phyloP scores from a whole-genome alignment of 2,888 invertebrate genomes.

The Andrena praecox region DNA sequence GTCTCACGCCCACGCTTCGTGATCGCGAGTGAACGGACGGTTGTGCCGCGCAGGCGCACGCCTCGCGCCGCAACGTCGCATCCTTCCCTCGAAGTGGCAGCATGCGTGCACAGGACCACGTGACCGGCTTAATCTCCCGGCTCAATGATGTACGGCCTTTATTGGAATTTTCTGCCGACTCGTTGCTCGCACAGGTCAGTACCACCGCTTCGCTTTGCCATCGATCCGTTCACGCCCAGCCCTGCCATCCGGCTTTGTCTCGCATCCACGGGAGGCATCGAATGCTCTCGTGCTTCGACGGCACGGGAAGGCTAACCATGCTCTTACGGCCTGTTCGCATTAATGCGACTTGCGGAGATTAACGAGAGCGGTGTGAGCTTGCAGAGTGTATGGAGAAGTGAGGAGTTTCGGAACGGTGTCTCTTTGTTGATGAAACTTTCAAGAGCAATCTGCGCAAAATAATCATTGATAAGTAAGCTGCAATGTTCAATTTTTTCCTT shows the following conservation, averaged over 20 bases:
- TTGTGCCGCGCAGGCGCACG: conserved; percentile 55
- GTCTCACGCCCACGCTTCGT: conserved; percentile 2
- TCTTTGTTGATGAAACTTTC: too few species aligned
- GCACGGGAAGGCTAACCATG: background rate
- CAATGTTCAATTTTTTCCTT: too few species aligned
- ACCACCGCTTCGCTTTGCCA: conserved; percentile 36
- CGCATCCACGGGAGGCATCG: background rate
- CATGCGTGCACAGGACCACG: conserved; percentile 58
- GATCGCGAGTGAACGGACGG: conserved; percentile 36
- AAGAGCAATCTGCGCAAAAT: too few species aligned
- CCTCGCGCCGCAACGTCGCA: conserved; percentile 7
- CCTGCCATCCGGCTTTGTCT: background rate
- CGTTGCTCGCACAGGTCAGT: conserved; percentile 55
- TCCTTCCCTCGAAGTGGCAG: conserved; percentile 31
- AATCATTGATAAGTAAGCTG: too few species aligned
- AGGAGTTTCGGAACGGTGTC: too few species aligned
- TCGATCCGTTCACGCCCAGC: conserved; percentile 5
- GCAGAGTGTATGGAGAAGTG: too few species aligned
- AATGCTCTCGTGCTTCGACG: background rate
- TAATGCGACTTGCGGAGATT: background rate
- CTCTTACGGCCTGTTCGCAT: background rate
- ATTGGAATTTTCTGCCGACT: conserved; percentile 37
- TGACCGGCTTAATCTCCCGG: conserved; percentile 41
- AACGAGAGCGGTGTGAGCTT: background rate
- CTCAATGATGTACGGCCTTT: conserved; percentile 31